phyloP scores from a whole-genome alignment of 2,888 invertebrate genomes.

The Pecten maximus region DNA sequence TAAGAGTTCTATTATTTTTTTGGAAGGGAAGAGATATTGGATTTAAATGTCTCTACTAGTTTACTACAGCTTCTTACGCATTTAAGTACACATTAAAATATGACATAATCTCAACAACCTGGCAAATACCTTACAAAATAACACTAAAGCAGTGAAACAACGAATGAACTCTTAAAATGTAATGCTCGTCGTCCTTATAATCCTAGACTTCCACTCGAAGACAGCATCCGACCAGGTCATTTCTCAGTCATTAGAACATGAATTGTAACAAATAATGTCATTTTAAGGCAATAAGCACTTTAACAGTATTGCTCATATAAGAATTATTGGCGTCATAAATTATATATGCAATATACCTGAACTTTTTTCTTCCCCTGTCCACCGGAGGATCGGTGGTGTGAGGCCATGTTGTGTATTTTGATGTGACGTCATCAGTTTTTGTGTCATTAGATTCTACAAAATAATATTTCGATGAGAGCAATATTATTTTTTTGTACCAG shows the following conservation, averaged over 20 bases:
- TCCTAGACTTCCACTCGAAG: neutral
- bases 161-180: too few species aligned
- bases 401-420: conserved; percentile 63
- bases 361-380: conserved; percentile 78
- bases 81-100: too few species aligned
- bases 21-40: too few species aligned
- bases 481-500: neutral
- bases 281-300: neutral
- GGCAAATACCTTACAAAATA: too few species aligned
- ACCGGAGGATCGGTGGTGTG: conserved; percentile 74
- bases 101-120: too few species aligned
- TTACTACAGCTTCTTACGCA: too few species aligned
- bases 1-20: too few species aligned
- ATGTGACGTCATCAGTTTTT: conserved; percentile 44
- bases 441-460: conserved; percentile 18
- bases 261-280: neutral
- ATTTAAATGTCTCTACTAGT: too few species aligned
- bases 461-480: neutral
- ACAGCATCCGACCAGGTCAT: neutral
- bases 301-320: neutral
- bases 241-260: neutral
- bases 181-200: too few species aligned
- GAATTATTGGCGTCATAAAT: neutral
- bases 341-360: conserved; percentile 67
- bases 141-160: too few species aligned